A percentile compares a stretch with the other conserved stretches of the same genome.
Conservation (phyloP, 1,140 invertebrate species). For the Diorhabda elongata region DNA sequence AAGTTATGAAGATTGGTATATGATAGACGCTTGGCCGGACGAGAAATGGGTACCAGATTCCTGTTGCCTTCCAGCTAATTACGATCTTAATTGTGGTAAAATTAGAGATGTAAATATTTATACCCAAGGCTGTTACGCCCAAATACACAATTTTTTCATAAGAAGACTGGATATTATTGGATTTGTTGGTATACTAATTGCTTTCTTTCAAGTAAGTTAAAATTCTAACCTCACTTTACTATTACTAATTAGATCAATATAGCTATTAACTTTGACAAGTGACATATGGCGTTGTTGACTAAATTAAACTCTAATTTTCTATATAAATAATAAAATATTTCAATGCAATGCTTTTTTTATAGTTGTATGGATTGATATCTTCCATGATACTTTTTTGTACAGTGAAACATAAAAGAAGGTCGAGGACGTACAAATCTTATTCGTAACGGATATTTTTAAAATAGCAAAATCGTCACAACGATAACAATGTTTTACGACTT, state of each 20-base stretch:
- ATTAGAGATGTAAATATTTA: slow-evolving; percentile 54
- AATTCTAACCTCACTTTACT: too few species aligned
- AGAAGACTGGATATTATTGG: slow-evolving; percentile 66
- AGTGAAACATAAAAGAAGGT: slow-evolving; percentile 63
- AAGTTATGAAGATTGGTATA: slow-evolving; percentile 78
- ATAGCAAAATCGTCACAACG: too few species aligned
- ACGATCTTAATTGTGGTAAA: slow-evolving; percentile 48
- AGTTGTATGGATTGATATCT: slow-evolving; percentile 70
- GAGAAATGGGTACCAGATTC: slow-evolving; percentile 73
- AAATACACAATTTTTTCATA: slow-evolving; percentile 65
- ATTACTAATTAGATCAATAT: too few species aligned
- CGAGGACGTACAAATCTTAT: slow-evolving; percentile 45
- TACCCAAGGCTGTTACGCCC: slow-evolving; percentile 65
- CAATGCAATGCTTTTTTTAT: slow-evolving; percentile 31
- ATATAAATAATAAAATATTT: not conserved
- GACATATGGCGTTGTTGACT: too few species aligned
- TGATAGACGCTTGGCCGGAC: slow-evolving; percentile 71
- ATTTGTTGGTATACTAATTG: slow-evolving; percentile 66
- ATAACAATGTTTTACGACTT: too few species aligned
- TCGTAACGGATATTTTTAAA: slow-evolving; percentile 9
- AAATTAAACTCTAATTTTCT: not conserved
- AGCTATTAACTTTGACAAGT: too few species aligned
- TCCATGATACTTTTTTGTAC: slow-evolving; percentile 76
- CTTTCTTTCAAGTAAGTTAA: slow-evolving; percentile 57
- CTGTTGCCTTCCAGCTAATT: slow-evolving; percentile 61